Evolutionary conservation across 2,797 vertebrate species (phyloP), one percentile per base, ranked within the genome.

Genomic region (Malurus leucopterus): DNA sequence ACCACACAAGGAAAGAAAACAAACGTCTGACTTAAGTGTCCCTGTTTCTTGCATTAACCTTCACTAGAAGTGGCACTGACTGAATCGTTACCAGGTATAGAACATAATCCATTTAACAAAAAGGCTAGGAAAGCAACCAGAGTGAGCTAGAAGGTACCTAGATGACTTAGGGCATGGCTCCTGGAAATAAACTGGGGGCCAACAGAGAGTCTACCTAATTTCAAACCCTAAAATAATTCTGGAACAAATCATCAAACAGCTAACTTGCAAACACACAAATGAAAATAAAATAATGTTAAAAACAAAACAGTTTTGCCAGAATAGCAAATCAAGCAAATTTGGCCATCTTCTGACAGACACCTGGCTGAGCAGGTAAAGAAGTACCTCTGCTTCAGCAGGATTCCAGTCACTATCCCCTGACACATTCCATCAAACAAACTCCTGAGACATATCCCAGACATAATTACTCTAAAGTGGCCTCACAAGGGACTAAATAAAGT

Each of bases 211-310:
- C 67, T 61, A 51, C 21, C 64, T 64, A 76, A 84, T 43, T 85
- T 85, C 43, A 73, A 80, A 40, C 38, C 12, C 46, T 87, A 58
- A 57, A 84, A 77, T 36, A n/a, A 80, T 65, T 74, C 47, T 68
- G 54, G 27, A 85, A 77, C 26, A 74, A 77, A 71, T 75, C 6
- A 68, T 36, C 22, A 8, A 62, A 43, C 30, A 89, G 32, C 43
- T 61, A 17, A 70, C 76, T 79, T 63, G 22, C 19, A 89, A 86
- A 40, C 8, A 70, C 20, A 55, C 7, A 82, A 70, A 67, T 0
- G 0, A 51, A 29, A 34, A 17, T 22, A 67, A 69, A 53, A 26
- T n/a, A 32, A n/a, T 3, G 5, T n/a, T 36, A 54, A 73, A 67
- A 78, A 38, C 1, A 17, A 72, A 54, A 4, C 21, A 9, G 12